These are phyloP conservation scores for Leucophenga montana DNA, from an alignment of 2,888 invertebrate genomes.

Conservation along the genomic window DNA sequence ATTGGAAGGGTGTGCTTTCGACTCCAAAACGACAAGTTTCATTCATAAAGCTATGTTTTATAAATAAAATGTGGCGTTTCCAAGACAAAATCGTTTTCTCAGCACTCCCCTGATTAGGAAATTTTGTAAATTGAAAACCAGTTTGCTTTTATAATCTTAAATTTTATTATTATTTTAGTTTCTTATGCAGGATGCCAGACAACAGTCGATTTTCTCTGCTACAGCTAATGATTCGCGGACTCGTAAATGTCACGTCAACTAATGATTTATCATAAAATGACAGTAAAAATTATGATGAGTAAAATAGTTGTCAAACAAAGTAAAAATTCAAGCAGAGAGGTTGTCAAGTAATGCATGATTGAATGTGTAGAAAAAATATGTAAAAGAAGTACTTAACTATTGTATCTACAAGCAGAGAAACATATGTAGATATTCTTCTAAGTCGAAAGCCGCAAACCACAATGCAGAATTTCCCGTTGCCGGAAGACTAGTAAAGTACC, in stretches of 20 bases:
- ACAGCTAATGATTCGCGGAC: conserved; percentile 1
- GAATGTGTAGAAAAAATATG: neutral
- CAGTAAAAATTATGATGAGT: neutral
- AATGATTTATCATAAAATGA: conserved; percentile 12
- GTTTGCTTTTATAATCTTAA: too few species aligned
- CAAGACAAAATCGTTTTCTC: neutral
- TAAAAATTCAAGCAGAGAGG: neutral
- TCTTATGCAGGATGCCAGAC: too few species aligned
- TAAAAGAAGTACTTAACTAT: too few species aligned
- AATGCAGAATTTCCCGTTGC: neutral
- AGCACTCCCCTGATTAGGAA: too few species aligned
- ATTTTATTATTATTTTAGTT: too few species aligned
- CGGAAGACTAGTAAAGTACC: too few species aligned
- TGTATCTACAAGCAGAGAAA: too few species aligned
- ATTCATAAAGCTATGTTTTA: neutral
- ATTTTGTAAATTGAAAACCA: too few species aligned
- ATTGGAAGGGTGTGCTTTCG: neutral
- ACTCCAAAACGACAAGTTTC: neutral
- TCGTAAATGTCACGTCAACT: conserved; percentile 3
- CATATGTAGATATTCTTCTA: neutral
- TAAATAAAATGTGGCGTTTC: too few species aligned
- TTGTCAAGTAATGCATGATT: conserved; percentile 11
- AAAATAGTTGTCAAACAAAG: conserved; percentile 5
- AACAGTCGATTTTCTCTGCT: neutral
- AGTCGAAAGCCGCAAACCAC: neutral